Conservation (phyloP, 1,140 invertebrate genomes). For the Lasaia peninsularis region DNA sequence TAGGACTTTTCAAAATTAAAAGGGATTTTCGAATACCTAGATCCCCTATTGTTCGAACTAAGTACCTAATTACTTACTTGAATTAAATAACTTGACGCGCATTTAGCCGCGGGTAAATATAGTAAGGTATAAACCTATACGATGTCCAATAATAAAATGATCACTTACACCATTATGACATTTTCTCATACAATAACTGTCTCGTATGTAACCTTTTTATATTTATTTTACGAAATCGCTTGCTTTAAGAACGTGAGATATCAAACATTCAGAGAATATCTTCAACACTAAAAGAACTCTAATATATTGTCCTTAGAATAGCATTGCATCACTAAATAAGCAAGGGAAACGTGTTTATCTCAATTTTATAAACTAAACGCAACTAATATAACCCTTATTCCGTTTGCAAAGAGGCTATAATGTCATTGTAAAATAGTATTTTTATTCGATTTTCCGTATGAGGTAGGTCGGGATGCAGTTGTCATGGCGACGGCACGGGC, state of each 20-base stretch:
- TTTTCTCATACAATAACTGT: background rate
- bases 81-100: no score
- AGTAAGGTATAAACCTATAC: no score
- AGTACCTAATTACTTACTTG: no score
- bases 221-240: conserved; percentile 5
- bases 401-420: conserved; percentile 18
- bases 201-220: no score
- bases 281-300: conserved; percentile 25
- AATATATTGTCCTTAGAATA: conserved; percentile 33
- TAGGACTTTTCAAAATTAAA: no score
- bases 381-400: conserved; percentile 21
- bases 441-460: conserved; percentile 39
- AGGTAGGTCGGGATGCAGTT: conserved; percentile 39
- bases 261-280: conserved; percentile 24
- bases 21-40: no score
- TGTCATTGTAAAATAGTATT: conserved; percentile 28
- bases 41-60: no score
- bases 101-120: no score
- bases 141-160: no score
- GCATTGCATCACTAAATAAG: conserved; percentile 41
- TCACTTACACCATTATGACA: no score
- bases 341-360: conserved; percentile 18
- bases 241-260: conserved; percentile 18
- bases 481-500: conserved; percentile 37
- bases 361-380: background rate